Evolutionary conservation across 2,113 vertebrate species (phyloP).

Genomic region (Cervus canadensis): DNA sequence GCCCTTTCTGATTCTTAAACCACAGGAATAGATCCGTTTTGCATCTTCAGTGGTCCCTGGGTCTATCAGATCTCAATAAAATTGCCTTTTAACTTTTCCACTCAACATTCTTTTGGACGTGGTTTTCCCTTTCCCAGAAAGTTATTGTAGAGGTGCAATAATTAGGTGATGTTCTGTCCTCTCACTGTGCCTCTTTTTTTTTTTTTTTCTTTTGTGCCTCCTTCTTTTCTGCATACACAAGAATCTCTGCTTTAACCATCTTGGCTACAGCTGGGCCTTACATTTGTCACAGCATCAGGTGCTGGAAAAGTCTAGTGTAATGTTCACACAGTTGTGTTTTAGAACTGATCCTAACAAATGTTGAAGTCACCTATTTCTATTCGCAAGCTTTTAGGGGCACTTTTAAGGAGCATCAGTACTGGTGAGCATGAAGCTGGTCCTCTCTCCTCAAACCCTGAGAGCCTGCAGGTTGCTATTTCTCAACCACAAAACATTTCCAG

Average conservation of each 20-base stretch:
- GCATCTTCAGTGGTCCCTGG: too few species aligned
- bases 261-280: neutral
- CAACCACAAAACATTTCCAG: neutral
- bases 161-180: neutral
- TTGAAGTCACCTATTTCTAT: neutral
- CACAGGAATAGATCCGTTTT: neutral
- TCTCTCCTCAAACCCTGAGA: neutral
- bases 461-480: neutral
- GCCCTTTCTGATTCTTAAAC: neutral
- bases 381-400: neutral
- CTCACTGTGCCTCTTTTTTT: neutral
- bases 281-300: neutral
- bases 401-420: neutral
- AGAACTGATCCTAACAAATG: neutral
- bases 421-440: neutral
- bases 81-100: neutral
- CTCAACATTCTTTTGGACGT: neutral
- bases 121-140: neutral
- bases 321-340: neutral
- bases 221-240: neutral
- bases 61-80: neutral
- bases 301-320: neutral
- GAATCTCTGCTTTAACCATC: neutral
- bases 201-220: neutral
- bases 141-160: neutral